These are phyloP conservation scores for Rhadina sibilatrix DNA, from an alignment of 2,113 vertebrate species.

Conservation along the genomic window DNA sequence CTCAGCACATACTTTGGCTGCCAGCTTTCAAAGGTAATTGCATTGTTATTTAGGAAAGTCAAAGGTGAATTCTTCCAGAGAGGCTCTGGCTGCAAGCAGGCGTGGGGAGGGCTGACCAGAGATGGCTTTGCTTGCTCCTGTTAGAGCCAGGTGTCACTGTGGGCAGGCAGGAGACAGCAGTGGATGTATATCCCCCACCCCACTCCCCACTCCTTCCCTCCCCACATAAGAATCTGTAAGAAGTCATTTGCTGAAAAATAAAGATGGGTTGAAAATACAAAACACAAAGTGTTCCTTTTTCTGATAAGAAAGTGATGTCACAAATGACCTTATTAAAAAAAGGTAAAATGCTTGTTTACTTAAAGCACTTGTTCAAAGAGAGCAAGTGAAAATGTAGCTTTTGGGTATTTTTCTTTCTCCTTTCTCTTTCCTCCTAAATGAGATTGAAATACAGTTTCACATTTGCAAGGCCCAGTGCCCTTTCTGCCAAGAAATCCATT, in stretches of 20 bases:
- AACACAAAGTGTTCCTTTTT: slow-evolving; percentile 31
- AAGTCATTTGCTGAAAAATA: slow-evolving; percentile 9
- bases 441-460: slow-evolving; percentile 72
- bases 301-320: slow-evolving; percentile 63
- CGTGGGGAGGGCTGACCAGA: neutral
- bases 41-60: slow-evolving; percentile 70
- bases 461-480: slow-evolving; percentile 67
- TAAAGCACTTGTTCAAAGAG: slow-evolving; percentile 58
- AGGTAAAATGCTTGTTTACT: slow-evolving; percentile 67
- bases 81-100: slow-evolving; percentile 19
- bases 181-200: neutral
- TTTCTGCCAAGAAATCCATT: slow-evolving; percentile 73
- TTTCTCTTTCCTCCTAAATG: slow-evolving; percentile 60
- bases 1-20: slow-evolving; percentile 65
- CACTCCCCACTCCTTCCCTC: neutral
- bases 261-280: slow-evolving; percentile 35
- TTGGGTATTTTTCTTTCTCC: slow-evolving; percentile 48
- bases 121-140: neutral
- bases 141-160: slow-evolving; percentile 41
- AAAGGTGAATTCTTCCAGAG: slow-evolving; percentile 65
- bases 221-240: neutral
- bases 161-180: slow-evolving; percentile 3
- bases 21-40: slow-evolving; percentile 69
- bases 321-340: slow-evolving; percentile 75
- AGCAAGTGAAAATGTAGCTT: slow-evolving; percentile 48